Percentiles rank a stretch among this genome's conserved stretches.
These are phyloP conservation scores for Morinoia aosen DNA, from an alignment of 2,888 invertebrate species.

Conservation along the genomic window DNA sequence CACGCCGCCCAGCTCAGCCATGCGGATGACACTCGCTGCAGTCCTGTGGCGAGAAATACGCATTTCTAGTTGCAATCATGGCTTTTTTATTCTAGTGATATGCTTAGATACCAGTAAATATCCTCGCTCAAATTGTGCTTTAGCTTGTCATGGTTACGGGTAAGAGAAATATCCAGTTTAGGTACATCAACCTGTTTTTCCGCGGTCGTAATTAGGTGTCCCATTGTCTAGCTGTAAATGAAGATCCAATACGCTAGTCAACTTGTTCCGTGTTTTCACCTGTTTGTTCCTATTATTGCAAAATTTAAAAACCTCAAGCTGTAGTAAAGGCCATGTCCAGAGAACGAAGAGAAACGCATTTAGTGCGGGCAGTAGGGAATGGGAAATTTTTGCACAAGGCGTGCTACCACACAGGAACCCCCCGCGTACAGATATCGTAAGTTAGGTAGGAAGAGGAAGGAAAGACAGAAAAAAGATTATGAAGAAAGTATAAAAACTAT, in stretches of 20 bases:
- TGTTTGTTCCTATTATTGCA: too few species aligned
- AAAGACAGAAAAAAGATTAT: too few species aligned
- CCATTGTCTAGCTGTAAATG: not conserved
- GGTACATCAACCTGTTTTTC: not conserved
- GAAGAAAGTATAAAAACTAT: too few species aligned
- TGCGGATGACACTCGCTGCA: not conserved
- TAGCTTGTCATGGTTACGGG: not conserved
- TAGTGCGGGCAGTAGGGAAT: too few species aligned
- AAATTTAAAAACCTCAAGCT: too few species aligned
- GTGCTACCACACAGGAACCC: too few species aligned
- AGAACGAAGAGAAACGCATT: too few species aligned
- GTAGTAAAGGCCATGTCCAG: too few species aligned
- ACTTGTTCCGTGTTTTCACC: too few species aligned
- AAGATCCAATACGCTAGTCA: not conserved
- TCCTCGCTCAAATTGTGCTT: not conserved
- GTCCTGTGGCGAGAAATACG: not conserved
- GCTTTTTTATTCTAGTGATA: not conserved
- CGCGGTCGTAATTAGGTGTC: not conserved
- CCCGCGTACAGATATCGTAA: too few species aligned
- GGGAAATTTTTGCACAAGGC: too few species aligned
- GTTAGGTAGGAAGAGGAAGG: too few species aligned
- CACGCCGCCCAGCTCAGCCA: not conserved
- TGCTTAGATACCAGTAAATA: not conserved
- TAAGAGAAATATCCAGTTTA: not conserved
- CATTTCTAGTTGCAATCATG: not conserved